Base-by-base conservation (phyloP, 1,140 invertebrate genomes). In the Zaprionus taronus region DNA sequence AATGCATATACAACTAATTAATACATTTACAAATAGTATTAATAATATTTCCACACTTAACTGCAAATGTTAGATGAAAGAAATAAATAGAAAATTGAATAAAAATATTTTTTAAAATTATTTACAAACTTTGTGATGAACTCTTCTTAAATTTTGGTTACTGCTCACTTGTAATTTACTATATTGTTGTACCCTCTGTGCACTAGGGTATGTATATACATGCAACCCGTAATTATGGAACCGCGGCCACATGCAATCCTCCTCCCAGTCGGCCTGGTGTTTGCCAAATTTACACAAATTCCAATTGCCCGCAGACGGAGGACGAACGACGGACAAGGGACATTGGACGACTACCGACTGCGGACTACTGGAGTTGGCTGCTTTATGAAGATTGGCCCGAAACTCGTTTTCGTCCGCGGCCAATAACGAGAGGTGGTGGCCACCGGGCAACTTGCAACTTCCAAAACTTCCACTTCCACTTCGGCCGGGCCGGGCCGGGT, bases 251-350 rank as follows among this genome's bases (percentile, higher is more conserved):
- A 72, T 77, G 57, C 69, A 67, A 57, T 61, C 38, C 49, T 62
- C 56, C 58, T 62, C 62, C 56, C 62, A 61, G 67, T 51, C 47
- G 31, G 17, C n/a, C 28, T 28, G 34, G 64, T 73, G 70, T 89
- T 90, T 84, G 85, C 79, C 85, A 85, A 89, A 89, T 90, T 89
- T 83, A 84, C 79, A 89, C 81, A 89, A 84, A 81, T 84, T 84
- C 72, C 79, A 53, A 77, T 77, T 66, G 65, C 62, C 36, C 55
- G 15, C 38, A 41, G 38, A 41, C 38, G 36, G 74, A 17, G 41
- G 26, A 55, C 56, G 41, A 44, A 14, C 24, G 57, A 74, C 62
- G 28, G 31, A 31, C 31, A 31, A 31, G 31, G 31, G 67, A 63
- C 64, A 11, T 7, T 20, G 70, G 75, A 83, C 67, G 57, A 28